Evolutionary conservation across 2,797 vertebrate species (phyloP), one percentile per base, ranked within the genome.

Genomic region (Pseudotriccus pelzelni): DNA sequence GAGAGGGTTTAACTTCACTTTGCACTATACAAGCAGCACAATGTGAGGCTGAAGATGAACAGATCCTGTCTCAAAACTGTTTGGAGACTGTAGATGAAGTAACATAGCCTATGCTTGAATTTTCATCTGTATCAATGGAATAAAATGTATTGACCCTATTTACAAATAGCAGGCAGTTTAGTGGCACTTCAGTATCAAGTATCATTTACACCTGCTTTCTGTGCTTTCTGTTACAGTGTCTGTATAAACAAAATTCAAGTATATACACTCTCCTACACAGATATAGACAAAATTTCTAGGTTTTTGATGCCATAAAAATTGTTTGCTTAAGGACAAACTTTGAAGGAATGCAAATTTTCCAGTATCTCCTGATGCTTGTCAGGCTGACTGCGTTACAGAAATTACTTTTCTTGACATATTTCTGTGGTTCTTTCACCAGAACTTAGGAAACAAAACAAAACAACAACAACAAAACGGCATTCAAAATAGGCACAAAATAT

Each of bases 1-100:
- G 90, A 86, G 77, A 93, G 53, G 68, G 44, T n/a, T 94, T 86
- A 73, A 63, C 80, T 94, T 84, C 69, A 32, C 70, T 91, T 56
- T 87, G 69, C 9, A 13, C 77, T 60, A 46, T 70, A 47, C 28
- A 88, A 88, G 83, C 62, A 84, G 77, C 56, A 79, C 90, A 94
- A 49, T 0, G 37, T 76, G 92, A 93, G 59, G 76, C 70, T 97
- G 94, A 96, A 90, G 84, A 87, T 87, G 80, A 95, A 89, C 92
- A 95, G 95, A 95, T 84, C 83, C 59, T 41, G 37, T 50, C 90
- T 87, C 73, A 62, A 52, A 87, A 78, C 44, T 52, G 66, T 55
- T 39, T 58, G 47, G 56, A 84, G 70, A 87, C 36, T 1, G 1
- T 0, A 76, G 46, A 59, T 60, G 46, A 47, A 53, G 44, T 43